Evolutionary conservation across 2,113 vertebrate genomes (phyloP).

Genomic region (Tympanuchus pallidicinctus): DNA sequence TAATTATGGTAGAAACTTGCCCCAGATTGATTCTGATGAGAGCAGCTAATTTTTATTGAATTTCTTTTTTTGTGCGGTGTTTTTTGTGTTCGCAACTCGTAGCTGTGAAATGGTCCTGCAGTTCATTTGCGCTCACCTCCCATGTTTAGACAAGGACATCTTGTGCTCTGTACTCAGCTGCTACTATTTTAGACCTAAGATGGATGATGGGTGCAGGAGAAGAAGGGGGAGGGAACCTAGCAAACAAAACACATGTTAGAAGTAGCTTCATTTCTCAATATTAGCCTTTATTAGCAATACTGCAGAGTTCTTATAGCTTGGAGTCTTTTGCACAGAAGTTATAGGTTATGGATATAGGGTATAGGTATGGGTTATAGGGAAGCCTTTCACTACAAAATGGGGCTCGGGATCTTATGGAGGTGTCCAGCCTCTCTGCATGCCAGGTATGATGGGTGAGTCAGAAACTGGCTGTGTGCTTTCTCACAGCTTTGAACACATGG

Average conservation of each 20-base stretch:
- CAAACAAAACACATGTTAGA: background rate
- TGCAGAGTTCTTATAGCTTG: background rate
- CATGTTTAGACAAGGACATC: background rate
- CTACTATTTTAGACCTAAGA: background rate
- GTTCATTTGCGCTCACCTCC: background rate
- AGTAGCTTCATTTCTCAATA: background rate
- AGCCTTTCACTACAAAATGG: background rate
- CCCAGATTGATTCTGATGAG: background rate
- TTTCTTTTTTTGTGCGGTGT: background rate
- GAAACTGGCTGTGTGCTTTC: background rate
- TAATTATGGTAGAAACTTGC: background rate
- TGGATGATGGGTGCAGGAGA: background rate
- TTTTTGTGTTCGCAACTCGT: background rate
- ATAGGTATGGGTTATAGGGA: background rate
- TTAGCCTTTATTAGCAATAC: background rate
- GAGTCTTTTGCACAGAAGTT: background rate
- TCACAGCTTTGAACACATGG: background rate
- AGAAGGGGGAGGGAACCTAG: background rate
- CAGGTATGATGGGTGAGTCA: accelerated
- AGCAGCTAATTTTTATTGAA: background rate
- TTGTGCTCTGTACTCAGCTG: background rate
- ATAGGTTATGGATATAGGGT: too few relatives aligned
- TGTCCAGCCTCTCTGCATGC: accelerated
- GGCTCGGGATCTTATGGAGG: background rate
- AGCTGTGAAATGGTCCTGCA: background rate